Conservation (phyloP, 53 echinoderm and acorn worm species). For the Henricia sp. region DNA sequence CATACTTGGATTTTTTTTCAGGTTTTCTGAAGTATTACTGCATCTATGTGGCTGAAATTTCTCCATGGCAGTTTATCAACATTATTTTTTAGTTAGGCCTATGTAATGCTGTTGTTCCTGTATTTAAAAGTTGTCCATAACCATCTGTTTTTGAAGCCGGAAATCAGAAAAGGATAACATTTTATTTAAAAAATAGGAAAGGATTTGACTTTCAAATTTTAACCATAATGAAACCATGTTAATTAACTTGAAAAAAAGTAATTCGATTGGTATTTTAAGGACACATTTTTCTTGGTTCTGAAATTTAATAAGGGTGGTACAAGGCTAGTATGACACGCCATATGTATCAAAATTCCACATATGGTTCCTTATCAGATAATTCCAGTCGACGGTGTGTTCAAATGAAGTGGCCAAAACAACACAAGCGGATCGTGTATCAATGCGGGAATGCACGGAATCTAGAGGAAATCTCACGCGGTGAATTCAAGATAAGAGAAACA, state of each 20-base stretch:
- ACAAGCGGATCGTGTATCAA: slow-evolving; percentile 53
- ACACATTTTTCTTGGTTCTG: neutral
- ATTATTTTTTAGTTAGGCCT: too few relatives aligned
- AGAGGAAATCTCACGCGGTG: slow-evolving; percentile 12
- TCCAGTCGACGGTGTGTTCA: slow-evolving; percentile 14
- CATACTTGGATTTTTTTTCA: too few relatives aligned
- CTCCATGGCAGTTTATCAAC: too few relatives aligned
- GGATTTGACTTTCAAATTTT: too few relatives aligned
- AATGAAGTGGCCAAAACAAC: slow-evolving; percentile 56
- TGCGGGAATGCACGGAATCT: slow-evolving; percentile 31
- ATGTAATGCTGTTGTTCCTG: too few relatives aligned
- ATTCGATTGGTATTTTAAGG: neutral
- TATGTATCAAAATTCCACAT: slow-evolving; percentile 34
- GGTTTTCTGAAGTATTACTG: too few relatives aligned
- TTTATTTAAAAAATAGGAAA: too few relatives aligned
- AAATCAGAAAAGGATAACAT: too few relatives aligned
- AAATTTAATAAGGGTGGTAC: neutral
- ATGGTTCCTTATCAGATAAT: slow-evolving; percentile 55
- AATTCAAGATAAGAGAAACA: slow-evolving; percentile 1
- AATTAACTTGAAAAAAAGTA: neutral
- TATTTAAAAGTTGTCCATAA: too few relatives aligned
- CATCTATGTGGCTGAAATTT: too few relatives aligned
- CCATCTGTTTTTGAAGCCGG: too few relatives aligned
- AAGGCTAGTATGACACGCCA: slow-evolving; percentile 39
- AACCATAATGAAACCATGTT: too few relatives aligned